These are phyloP conservation scores for Dolichoris vasculosae DNA, from an alignment of 1,140 invertebrate species.

Conservation along the genomic window DNA sequence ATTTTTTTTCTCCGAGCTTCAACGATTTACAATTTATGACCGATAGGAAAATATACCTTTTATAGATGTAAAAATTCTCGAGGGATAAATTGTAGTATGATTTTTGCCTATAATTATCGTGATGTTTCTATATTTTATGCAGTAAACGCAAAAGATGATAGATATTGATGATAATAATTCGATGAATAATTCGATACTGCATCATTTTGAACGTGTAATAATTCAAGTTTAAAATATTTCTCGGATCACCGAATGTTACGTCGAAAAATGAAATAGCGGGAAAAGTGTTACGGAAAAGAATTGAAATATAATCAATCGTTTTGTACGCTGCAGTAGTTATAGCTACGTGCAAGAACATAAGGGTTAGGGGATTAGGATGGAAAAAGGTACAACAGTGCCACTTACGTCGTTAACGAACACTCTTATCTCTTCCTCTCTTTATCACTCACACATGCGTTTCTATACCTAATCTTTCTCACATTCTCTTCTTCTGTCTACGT, in stretches of 20 bases:
- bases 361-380: neutral
- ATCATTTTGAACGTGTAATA: neutral
- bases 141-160: neutral
- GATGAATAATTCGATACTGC: too few species aligned
- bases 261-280: neutral
- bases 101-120: too few species aligned
- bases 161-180: neutral
- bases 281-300: neutral
- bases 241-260: neutral
- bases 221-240: neutral
- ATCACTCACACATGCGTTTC: conserved; percentile 49
- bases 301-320: neutral
- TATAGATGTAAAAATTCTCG: too few species aligned
- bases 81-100: too few species aligned
- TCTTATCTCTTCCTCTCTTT: conserved; percentile 45
- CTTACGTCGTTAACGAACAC: conserved; percentile 56
- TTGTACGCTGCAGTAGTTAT: neutral
- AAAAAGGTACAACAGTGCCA: conserved; percentile 61
- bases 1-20: neutral
- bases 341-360: neutral
- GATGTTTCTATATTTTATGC: too few species aligned
- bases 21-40: neutral
- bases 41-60: neutral
- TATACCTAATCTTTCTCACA: conserved; percentile 28
- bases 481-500: conserved; percentile 58